A percentile compares a stretch with the other conserved stretches of the same genome.
Conservation (phyloP, 2,113 vertebrate genomes). For the Fulica atra region DNA sequence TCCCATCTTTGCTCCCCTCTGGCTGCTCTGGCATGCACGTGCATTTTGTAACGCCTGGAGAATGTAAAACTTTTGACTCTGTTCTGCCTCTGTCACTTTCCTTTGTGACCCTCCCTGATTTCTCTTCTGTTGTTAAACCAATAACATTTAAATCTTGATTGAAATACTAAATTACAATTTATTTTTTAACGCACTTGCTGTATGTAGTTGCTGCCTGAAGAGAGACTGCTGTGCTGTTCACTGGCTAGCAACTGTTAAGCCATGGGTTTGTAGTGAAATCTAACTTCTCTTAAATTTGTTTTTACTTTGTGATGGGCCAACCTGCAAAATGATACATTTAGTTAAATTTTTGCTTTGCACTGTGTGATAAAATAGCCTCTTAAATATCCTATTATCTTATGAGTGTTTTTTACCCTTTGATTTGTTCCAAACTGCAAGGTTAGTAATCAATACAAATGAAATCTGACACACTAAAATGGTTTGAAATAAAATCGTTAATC, state of each 20-base stretch:
- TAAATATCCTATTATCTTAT: not conserved
- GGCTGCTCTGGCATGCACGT: not conserved
- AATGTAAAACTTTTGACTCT: not conserved
- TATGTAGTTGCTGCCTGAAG: not conserved
- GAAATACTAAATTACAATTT: not conserved
- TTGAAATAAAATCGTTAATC: not conserved
- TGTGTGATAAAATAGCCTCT: not conserved
- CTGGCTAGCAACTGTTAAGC: not conserved
- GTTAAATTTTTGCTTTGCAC: not conserved
- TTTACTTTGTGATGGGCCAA: not conserved
- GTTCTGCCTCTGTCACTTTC: not conserved
- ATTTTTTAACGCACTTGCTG: not conserved
- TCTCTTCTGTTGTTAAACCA: not conserved
- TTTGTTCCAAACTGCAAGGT: not conserved
- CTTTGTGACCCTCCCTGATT: not conserved
- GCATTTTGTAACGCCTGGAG: not conserved
- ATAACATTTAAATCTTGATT: not conserved
- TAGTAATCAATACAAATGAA: not conserved
- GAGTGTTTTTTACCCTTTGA: not conserved
- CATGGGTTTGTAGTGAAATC: not conserved
- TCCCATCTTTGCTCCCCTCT: not conserved
- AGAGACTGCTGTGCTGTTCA: not conserved
- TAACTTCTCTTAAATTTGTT: not conserved
- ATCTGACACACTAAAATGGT: not conserved
- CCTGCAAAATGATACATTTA: not conserved